These are phyloP conservation scores for Elaphurus davidianus DNA, from an alignment of 2,113 vertebrate species.

Conservation along the genomic window DNA sequence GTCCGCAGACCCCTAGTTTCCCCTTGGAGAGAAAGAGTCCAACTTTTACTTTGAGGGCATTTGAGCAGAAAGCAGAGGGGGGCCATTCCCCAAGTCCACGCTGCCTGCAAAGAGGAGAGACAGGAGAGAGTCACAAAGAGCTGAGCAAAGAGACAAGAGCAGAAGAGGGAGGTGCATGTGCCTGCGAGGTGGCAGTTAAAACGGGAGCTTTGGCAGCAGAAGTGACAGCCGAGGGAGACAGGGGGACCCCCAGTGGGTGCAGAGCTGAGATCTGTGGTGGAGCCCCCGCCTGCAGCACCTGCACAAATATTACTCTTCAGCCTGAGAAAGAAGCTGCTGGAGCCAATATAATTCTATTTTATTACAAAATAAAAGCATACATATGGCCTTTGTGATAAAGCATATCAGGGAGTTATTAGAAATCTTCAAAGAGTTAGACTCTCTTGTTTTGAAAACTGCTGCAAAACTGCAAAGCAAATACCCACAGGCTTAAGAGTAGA, in stretches of 20 bases:
- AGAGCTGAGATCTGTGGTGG: not conserved
- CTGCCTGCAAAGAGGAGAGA: not conserved
- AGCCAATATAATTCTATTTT: not conserved
- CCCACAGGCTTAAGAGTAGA: not conserved
- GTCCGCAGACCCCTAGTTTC: not conserved
- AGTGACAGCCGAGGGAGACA: too few species aligned
- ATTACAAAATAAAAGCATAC: not conserved
- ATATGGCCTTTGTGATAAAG: not conserved
- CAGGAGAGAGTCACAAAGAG: not conserved
- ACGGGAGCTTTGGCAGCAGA: too few species aligned
- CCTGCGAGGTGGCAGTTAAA: not conserved
- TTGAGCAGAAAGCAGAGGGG: not conserved
- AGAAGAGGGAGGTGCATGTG: fast-evolving
- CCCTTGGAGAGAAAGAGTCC: not conserved
- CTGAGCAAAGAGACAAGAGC: not conserved
- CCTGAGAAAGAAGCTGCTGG: not conserved
- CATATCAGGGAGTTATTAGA: not conserved
- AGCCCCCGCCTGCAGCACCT: fast-evolving
- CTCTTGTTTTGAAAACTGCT: not conserved
- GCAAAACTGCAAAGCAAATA: not conserved
- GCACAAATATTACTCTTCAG: not conserved
- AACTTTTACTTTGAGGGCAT: not conserved
- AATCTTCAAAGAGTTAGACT: not conserved
- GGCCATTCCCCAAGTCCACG: fast-evolving
- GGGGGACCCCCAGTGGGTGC: fast-evolving